These are phyloP conservation scores for Rallus crepitans DNA, from an alignment of 2,797 vertebrate species.

Conservation along the genomic window DNA sequence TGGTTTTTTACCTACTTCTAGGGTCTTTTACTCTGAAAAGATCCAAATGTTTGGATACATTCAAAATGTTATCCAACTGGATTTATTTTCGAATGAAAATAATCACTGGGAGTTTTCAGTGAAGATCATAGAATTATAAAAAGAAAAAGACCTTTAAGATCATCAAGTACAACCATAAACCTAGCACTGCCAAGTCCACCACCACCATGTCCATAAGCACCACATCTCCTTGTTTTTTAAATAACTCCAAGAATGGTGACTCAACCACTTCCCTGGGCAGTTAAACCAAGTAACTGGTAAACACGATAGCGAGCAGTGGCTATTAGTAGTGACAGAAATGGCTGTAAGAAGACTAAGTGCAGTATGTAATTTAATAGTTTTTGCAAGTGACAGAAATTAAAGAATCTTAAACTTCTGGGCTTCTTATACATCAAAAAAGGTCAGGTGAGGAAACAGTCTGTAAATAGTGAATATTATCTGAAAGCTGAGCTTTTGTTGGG, in stretches of 20 bases:
- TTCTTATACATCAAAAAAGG: neutral
- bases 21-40: neutral
- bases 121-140: neutral
- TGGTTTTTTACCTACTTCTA: neutral
- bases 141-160: no score
- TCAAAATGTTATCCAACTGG: neutral
- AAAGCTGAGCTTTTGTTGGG: neutral
- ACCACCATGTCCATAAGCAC: no score
- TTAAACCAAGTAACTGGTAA: neutral
- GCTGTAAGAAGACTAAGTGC: neutral
- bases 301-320: neutral
- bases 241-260: no score
- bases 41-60: neutral
- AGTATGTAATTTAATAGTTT: neutral
- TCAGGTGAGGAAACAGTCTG: neutral
- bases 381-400: neutral
- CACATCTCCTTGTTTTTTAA: no score
- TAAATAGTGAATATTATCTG: neutral
- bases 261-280: no score
- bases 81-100: neutral
- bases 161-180: no score
- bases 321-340: neutral
- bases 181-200: no score
- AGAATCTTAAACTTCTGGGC: neutral
- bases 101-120: neutral